A percentile compares a stretch with the other conserved stretches of the same genome.
These are phyloP conservation scores for Rhombomys opimus DNA, from an alignment of 2,113 vertebrate species.

Conservation along the genomic window DNA sequence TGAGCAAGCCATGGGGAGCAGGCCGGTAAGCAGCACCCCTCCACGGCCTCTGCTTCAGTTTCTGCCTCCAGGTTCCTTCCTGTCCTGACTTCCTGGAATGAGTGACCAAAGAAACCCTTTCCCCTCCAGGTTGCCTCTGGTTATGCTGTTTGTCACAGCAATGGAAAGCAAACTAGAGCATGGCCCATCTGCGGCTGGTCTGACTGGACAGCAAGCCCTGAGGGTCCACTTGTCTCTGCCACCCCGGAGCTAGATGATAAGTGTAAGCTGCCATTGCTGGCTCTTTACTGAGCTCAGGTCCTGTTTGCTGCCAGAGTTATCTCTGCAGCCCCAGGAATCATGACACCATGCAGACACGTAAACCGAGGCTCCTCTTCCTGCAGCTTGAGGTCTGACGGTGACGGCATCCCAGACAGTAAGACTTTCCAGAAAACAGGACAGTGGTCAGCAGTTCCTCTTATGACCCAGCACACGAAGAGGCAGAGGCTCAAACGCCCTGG, in stretches of 20 bases:
- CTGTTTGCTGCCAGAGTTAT: neutral
- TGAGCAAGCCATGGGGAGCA: neutral
- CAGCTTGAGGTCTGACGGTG: neutral
- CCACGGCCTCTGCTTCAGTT: neutral
- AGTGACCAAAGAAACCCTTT: neutral
- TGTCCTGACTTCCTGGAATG: neutral
- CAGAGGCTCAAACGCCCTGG: no score
- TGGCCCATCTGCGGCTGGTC: neutral
- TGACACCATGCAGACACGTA: neutral
- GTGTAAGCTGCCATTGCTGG: neutral
- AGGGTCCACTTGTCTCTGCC: neutral
- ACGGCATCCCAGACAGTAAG: neutral
- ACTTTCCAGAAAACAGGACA: constrained; percentile 47
- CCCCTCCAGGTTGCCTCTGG: neutral
- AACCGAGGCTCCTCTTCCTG: neutral
- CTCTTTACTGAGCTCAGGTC: no score
- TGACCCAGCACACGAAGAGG: neutral
- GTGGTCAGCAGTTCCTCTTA: neutral
- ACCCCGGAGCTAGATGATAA: no score
- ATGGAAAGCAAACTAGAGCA: neutral
- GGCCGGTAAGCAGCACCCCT: neutral
- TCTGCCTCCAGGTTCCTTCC: neutral
- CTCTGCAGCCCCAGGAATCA: neutral
- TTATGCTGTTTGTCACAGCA: neutral
- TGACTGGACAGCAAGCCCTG: neutral